Evolutionary conservation across 1,140 invertebrate species (phyloP), one percentile per base, ranked within the genome.

Genomic region (Trichonephila inaurata): DNA sequence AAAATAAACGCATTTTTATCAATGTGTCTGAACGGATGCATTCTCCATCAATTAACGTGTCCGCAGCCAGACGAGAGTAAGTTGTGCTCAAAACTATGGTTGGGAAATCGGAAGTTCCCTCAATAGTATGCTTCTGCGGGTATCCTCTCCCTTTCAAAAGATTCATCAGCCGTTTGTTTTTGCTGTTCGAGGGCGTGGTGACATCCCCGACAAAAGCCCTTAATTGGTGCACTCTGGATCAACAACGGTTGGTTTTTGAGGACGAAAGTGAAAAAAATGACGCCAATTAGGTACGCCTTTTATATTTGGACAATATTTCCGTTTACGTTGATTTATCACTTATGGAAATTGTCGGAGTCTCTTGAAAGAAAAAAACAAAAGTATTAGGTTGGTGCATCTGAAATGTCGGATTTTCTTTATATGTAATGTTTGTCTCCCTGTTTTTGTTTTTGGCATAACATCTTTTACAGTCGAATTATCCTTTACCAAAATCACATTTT

Each of bases 161-260:
- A 64, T 69, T 44, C 44, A 28, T 58, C 18, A 4, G 19, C 44
- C 51, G 21, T 51, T 51, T 89, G 64, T 72, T 72, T 72, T 89
- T 89, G 89, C 60, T 90, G 89, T 90, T 61, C 1, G 72, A 61
- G 89, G 89, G 89, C 89, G 72, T 19, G 58, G 69, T 21, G 64
- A 33, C 89, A 90, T 81, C 64, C 0, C n/a, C 28, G 19, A 64
- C 40, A 86, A 86, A 86, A n/a, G 24, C 60, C 58, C 44, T 85
- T 24, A 33, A 83, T 44, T 83, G 51, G 10, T 83, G 33, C 81
- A n/a, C 44, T 19, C 19, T 19, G 44, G 12, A 58, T 33, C 51
- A 51, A 7, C 51, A 51, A 51, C 51, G 7, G 51, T 10, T 51
- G 81, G 51, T 51, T 18, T 61, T 60, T 87, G 85, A 33, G 60